Evolutionary conservation across 2,888 invertebrate genomes (phyloP).

Genomic region (Cephus sareptanus): DNA sequence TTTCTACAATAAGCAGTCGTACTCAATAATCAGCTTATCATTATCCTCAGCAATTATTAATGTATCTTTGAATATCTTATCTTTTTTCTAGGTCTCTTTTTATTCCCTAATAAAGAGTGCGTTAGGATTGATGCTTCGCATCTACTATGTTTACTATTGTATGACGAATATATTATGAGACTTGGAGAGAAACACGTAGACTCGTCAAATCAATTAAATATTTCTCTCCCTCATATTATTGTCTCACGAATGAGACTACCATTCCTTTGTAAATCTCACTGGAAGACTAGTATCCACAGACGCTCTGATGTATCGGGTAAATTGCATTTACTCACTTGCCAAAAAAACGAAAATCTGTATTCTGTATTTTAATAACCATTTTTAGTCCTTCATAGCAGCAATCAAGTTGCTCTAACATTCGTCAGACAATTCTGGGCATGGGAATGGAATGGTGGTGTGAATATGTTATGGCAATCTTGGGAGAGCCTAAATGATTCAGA

Average conservation of each 20-base stretch:
- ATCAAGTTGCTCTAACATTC: slow-evolving; percentile 41
- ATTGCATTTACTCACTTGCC: slow-evolving; percentile 2
- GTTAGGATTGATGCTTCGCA: slow-evolving; percentile 67
- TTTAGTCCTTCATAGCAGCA: slow-evolving; percentile 29
- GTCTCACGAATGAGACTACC: slow-evolving; percentile 66
- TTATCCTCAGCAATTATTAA: slow-evolving; percentile 9
- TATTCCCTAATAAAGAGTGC: slow-evolving; percentile 69
- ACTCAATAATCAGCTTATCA: slow-evolving; percentile 1
- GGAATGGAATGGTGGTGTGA: slow-evolving; percentile 51
- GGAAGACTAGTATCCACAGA: slow-evolving; percentile 65
- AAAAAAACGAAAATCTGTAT: neutral
- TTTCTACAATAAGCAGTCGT: neutral
- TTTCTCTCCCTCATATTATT: slow-evolving; percentile 67
- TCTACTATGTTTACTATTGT: slow-evolving; percentile 68
- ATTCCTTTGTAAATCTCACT: slow-evolving; percentile 66
- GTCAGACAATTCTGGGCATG: slow-evolving; percentile 57
- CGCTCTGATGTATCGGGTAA: slow-evolving; percentile 56
- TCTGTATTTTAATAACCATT: neutral
- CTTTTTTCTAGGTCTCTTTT: slow-evolving; percentile 66
- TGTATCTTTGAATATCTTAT: slow-evolving; percentile 12
- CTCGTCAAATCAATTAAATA: slow-evolving; percentile 46
- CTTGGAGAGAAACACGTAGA: slow-evolving; percentile 34
- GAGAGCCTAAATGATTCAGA: slow-evolving; percentile 39
- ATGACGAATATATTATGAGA: slow-evolving; percentile 63
- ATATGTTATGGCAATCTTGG: slow-evolving; percentile 46